Base-by-base conservation (phyloP, 2,113 vertebrate species). In the Oxyruncus cristatus region DNA sequence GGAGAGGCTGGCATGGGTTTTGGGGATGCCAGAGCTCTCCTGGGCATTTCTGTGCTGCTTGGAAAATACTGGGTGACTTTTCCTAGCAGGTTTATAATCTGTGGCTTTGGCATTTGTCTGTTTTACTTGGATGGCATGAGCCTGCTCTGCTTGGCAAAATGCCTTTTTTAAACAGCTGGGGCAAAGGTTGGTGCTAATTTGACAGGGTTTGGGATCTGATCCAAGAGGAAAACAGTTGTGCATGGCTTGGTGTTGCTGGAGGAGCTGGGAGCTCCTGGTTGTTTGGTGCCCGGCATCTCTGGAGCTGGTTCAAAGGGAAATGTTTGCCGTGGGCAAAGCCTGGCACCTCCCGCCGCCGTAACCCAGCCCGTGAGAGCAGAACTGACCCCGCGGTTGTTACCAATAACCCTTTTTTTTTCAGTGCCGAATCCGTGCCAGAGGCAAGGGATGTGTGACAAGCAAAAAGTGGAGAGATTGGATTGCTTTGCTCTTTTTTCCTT, bases 21-120 rank as follows among this genome's bases (percentile, higher is more conserved):
- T 1, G 7, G 42, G 52, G n/a, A 20, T 79, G 46, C 42, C 80
- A 79, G 62, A 0, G 0, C 50, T 71, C 55, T 47, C 65, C 47
- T 39, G 65, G 41, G 55, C 11, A 11, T 50, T 85, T 53, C 66
- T 49, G 19, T 24, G 22, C 76, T 72, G 42, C 56, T 58, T 0
- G 0, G 46, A 27, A 81, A 65, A 59, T 0, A 0, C 55, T 3
- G 12, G 24, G 9, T 82, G 71, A 53, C 76, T 71, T 44, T 32
- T 49, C 32, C 72, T 22, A 21, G n/a, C 9, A 30, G 42, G 15
- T 72, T 83, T 33, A 2, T 80, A 28, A 73, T 12, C 58, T 12
- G 39, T 33, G 49, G 24, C 6, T 80, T 91, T 86, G 58, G 37
- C 23, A 14, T 58, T 90, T 71, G 50, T 42, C n/a, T 81, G 65